These are phyloP conservation scores for Thymelicus lineola DNA, from an alignment of 2,888 invertebrate species.

Conservation along the genomic window DNA sequence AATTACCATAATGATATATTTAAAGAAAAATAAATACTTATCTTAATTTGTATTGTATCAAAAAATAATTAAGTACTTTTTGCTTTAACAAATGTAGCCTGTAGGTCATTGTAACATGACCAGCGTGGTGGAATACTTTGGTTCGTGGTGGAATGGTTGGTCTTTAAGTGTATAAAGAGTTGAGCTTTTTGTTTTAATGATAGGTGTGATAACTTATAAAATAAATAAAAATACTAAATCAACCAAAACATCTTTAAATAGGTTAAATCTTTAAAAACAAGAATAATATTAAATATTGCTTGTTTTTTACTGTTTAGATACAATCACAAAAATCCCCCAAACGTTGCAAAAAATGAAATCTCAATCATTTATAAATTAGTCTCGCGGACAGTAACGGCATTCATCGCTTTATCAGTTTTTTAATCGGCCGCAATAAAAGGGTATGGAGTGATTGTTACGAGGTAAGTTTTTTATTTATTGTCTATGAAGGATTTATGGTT, in stretches of 20 bases:
- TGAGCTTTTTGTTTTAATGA: too few relatives aligned
- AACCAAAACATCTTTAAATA: not conserved
- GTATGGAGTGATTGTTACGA: conserved; percentile 73
- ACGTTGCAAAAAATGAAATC: conserved; percentile 72
- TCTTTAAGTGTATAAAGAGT: too few relatives aligned
- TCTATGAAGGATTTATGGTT: conserved; percentile 73
- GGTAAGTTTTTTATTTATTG: conserved; percentile 69
- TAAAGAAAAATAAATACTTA: too few relatives aligned
- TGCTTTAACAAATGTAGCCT: too few relatives aligned
- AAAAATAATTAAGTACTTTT: too few relatives aligned
- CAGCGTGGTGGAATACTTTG: too few relatives aligned
- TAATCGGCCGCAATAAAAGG: conserved; percentile 81
- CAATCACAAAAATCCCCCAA: conserved; percentile 48
- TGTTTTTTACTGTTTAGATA: conserved; percentile 38
- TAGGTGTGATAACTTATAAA: too few relatives aligned
- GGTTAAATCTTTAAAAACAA: not conserved
- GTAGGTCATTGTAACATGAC: too few relatives aligned
- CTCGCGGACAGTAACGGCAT: conserved; percentile 78
- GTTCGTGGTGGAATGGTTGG: too few relatives aligned
- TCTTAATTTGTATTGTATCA: too few relatives aligned
- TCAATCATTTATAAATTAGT: conserved; percentile 85
- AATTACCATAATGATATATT: too few relatives aligned
- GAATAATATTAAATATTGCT: conserved; percentile 10
- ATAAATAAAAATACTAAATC: too few relatives aligned
- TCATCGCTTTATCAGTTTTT: conserved; percentile 81